Evolutionary conservation across 2,797 vertebrate species (phyloP).

Genomic region (Halcyon badia): DNA sequence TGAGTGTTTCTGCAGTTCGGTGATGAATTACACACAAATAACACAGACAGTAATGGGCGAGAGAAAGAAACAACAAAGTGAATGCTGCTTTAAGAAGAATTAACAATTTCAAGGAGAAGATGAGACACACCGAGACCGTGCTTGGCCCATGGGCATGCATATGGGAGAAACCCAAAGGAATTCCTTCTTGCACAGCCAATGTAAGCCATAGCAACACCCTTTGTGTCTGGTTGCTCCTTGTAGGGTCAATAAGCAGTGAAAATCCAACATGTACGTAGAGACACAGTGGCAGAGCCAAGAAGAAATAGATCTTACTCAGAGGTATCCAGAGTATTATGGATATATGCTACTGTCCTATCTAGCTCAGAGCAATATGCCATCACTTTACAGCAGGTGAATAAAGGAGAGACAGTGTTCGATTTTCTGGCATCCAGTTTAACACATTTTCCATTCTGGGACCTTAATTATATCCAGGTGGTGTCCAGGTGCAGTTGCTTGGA

Average conservation of each 20-base stretch:
- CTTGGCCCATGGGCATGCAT: background rate
- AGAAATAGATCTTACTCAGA: background rate
- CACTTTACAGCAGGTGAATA: slow-evolving; percentile 8
- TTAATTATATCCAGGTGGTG: slow-evolving; percentile 80
- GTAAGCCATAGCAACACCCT: background rate
- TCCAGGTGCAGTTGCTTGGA: slow-evolving; percentile 71
- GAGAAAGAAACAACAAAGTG: slow-evolving; percentile 10
- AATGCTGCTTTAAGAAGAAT: slow-evolving; percentile 35
- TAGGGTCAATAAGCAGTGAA: background rate
- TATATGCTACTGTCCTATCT: background rate
- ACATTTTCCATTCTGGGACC: slow-evolving; percentile 64
- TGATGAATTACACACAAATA: slow-evolving; percentile 51
- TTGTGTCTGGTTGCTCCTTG: background rate
- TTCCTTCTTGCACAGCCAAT: background rate
- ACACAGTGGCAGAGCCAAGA: background rate
- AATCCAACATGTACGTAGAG: background rate
- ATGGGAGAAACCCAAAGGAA: background rate
- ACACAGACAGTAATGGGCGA: slow-evolving; percentile 11
- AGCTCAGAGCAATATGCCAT: background rate
- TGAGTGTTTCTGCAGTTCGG: slow-evolving; percentile 54
- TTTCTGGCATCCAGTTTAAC: slow-evolving; percentile 71
- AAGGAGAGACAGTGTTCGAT: slow-evolving; percentile 61
- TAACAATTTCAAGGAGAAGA: slow-evolving; percentile 33
- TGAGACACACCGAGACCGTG: background rate
- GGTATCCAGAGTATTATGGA: background rate